These are phyloP conservation scores for Nebria ingens DNA, from an alignment of 1,140 invertebrate genomes.

Conservation along the genomic window DNA sequence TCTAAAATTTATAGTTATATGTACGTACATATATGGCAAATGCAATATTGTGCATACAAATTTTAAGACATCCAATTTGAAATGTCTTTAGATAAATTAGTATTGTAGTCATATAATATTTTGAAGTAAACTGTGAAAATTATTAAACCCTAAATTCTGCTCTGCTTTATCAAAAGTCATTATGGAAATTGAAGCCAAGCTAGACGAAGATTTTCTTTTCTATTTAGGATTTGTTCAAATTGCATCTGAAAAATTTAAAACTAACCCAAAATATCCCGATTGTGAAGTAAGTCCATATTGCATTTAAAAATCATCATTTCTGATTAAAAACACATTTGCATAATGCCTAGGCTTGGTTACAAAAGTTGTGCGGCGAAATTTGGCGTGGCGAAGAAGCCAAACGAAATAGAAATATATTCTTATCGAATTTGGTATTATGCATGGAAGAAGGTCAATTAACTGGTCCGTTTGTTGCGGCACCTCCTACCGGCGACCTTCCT, in stretches of 20 bases:
- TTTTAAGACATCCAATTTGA: too few relatives aligned
- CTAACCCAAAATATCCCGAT: conserved; percentile 18
- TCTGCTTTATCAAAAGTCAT: too few relatives aligned
- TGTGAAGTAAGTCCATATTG: conserved; percentile 15
- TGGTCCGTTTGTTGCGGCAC: conserved; percentile 28
- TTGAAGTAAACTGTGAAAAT: too few relatives aligned
- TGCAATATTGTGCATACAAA: too few relatives aligned
- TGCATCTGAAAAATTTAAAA: conserved; percentile 24
- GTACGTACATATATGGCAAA: too few relatives aligned
- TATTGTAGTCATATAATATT: too few relatives aligned
- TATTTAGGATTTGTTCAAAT: conserved; percentile 32
- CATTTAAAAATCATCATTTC: not conserved
- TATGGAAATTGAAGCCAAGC: conserved; percentile 30
- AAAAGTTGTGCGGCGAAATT: conserved; percentile 31
- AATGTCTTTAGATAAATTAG: too few relatives aligned
- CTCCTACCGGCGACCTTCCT: conserved; percentile 26
- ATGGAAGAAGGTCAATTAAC: conserved; percentile 32
- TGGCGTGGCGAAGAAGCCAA: conserved; percentile 27
- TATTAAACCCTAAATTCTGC: too few relatives aligned
- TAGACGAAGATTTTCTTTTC: conserved; percentile 35
- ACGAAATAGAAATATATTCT: conserved; percentile 33
- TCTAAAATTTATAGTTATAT: too few relatives aligned
- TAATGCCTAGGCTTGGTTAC: conserved; percentile 29
- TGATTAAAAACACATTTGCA: not conserved
- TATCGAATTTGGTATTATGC: conserved; percentile 31